phyloP scores from a whole-genome alignment of 2,113 vertebrate genomes.

The Gambusia holbrooki region DNA sequence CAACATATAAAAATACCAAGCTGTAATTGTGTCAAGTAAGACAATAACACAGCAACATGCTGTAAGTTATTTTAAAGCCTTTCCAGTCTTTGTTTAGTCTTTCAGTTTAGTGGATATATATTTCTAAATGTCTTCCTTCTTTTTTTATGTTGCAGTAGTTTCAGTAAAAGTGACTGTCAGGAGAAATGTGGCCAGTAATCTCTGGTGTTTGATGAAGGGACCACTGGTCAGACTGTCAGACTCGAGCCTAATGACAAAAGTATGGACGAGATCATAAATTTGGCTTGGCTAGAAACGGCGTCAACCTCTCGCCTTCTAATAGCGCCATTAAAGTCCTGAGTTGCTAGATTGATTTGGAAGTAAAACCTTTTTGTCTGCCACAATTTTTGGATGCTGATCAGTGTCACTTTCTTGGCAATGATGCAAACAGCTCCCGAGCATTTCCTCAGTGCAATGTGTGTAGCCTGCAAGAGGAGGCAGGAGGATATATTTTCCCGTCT shows the following conservation, averaged over 20 bases:
- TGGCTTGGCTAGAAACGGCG: constrained; percentile 14
- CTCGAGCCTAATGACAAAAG: constrained; percentile 20
- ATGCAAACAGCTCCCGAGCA: constrained; percentile 13
- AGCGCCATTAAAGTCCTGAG: constrained; percentile 14
- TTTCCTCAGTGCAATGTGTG: constrained; percentile 22
- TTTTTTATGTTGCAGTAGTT: constrained; percentile 18
- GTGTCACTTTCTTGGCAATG: constrained; percentile 26
- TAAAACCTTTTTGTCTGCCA: constrained; percentile 29
- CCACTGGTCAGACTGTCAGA: constrained; percentile 23
- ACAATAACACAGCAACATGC: neutral
- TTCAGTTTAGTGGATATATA: neutral
- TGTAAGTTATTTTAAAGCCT: constrained; percentile 3
- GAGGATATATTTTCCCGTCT: constrained; percentile 30
- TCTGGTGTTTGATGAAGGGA: constrained; percentile 5
- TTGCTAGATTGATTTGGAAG: constrained; percentile 32
- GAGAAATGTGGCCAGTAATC: constrained; percentile 8
- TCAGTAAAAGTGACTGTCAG: constrained; percentile 12
- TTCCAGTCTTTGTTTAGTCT: neutral
- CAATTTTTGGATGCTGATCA: constrained; percentile 36
- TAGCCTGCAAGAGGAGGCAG: constrained; percentile 20
- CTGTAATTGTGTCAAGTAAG: neutral
- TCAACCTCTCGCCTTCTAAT: constrained; percentile 15
- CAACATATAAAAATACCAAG: neutral
- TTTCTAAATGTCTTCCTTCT: neutral
- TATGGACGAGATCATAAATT: constrained; percentile 27